Evolutionary conservation across 2,797 vertebrate species (phyloP).

Genomic region (Rhinophrynus dorsalis): DNA sequence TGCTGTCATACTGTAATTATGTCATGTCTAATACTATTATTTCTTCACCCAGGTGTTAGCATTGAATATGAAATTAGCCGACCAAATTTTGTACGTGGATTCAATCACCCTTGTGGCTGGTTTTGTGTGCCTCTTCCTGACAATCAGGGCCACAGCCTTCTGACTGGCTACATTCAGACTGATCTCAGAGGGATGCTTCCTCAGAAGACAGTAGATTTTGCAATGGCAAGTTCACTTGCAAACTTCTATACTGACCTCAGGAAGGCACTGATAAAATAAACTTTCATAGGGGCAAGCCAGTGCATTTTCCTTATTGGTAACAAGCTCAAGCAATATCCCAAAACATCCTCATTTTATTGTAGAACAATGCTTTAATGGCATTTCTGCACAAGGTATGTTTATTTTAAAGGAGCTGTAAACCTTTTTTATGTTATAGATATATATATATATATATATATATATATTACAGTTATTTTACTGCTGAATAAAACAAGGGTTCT

Average conservation of each 20-base stretch:
- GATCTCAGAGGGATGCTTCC: slow-evolving; percentile 79
- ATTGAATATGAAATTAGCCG: slow-evolving; percentile 67
- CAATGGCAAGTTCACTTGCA: slow-evolving; percentile 75
- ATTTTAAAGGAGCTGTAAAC: too few species aligned
- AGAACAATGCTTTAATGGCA: too few species aligned
- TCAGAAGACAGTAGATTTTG: slow-evolving; percentile 76
- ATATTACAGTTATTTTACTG: too few species aligned
- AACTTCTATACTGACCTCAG: slow-evolving; percentile 77
- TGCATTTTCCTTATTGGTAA: not conserved
- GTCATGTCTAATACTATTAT: too few species aligned
- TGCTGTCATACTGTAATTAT: too few species aligned
- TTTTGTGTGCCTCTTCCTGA: slow-evolving; percentile 75
- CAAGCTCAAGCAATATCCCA: not conserved
- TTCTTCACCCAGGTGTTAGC: slow-evolving; percentile 69
- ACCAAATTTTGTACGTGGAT: slow-evolving; percentile 74
- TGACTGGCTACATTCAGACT: slow-evolving; percentile 84
- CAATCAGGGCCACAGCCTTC: slow-evolving; percentile 63
- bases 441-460: too few species aligned
- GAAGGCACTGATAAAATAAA: slow-evolving; percentile 63
- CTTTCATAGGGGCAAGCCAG: not conserved
- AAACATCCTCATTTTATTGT: too few species aligned
- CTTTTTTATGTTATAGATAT: too few species aligned
- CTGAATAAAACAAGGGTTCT: too few species aligned
- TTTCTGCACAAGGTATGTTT: too few species aligned
- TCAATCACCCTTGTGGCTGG: slow-evolving; percentile 84